A percentile compares a stretch with the other conserved stretches of the same genome.
Conservation (phyloP, 2,113 vertebrate species). For the Proteles cristata region DNA sequence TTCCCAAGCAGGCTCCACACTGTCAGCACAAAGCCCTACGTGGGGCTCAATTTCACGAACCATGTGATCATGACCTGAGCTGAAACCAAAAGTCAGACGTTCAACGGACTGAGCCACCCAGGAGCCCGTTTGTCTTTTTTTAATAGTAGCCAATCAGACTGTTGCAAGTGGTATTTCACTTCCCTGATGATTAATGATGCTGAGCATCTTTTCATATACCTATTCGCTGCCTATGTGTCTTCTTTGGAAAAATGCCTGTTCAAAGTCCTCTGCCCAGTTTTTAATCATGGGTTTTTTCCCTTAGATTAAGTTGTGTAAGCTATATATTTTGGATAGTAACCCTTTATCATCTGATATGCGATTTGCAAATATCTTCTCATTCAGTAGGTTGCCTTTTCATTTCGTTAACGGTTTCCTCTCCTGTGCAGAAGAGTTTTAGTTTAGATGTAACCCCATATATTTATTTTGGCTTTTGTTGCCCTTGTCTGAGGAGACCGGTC, state of each 20-base stretch:
- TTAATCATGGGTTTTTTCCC: neutral
- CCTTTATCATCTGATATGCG: neutral
- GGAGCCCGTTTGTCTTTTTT: neutral
- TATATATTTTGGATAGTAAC: neutral
- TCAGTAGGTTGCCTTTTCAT: neutral
- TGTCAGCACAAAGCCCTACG: no score
- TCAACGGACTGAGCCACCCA: no score
- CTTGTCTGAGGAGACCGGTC: neutral
- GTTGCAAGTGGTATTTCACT: neutral
- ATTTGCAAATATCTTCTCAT: neutral
- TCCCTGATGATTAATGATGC: neutral
- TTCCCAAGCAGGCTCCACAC: no score
- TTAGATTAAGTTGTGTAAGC: neutral
- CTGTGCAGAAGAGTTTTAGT: neutral
- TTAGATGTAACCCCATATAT: neutral
- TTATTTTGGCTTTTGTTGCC: neutral
- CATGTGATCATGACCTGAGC: no score
- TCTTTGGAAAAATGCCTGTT: neutral
- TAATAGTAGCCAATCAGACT: neutral
- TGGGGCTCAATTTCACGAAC: no score
- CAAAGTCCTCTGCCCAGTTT: neutral
- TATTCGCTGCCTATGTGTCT: neutral
- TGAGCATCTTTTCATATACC: neutral
- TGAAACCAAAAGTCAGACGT: no score
- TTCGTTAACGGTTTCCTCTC: neutral